These are phyloP conservation scores for Noctilio leporinus DNA, from an alignment of 2,113 vertebrate genomes.

Conservation along the genomic window DNA sequence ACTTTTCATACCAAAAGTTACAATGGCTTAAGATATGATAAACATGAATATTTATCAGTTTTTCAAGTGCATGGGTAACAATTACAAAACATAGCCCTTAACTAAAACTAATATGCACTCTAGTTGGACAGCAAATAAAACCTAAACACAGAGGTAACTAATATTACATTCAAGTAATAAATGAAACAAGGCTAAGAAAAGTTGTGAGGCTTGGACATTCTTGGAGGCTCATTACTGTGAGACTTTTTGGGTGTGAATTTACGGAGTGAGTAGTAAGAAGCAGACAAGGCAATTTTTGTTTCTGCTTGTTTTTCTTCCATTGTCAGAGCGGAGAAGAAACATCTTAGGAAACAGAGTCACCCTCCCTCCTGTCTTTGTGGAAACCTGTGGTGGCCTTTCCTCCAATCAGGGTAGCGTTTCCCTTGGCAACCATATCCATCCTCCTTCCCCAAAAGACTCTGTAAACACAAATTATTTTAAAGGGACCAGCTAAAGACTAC, in stretches of 20 bases:
- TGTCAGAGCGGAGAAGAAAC: background rate
- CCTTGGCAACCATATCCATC: constrained; percentile 54
- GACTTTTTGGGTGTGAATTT: constrained; percentile 10
- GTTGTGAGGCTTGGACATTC: background rate
- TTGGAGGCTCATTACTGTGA: constrained; percentile 26
- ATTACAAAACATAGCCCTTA: background rate
- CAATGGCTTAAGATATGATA: background rate
- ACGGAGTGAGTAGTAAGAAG: constrained; percentile 29
- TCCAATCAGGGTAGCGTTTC: constrained; percentile 50
- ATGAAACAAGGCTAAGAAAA: constrained; percentile 8
- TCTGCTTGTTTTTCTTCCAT: constrained; percentile 24
- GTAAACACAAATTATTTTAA: constrained; percentile 60
- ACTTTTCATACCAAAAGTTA: background rate
- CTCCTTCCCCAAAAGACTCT: background rate
- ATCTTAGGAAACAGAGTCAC: constrained; percentile 33
- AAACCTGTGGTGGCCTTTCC: constrained; percentile 52
- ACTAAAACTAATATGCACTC: background rate
- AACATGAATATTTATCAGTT: background rate
- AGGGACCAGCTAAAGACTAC: constrained; percentile 27
- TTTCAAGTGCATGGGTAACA: background rate
- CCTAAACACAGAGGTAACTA: background rate
- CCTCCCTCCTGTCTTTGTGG: constrained; percentile 34
- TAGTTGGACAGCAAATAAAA: background rate
- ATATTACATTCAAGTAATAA: constrained; percentile 9
- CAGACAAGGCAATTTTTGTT: constrained; percentile 33